Evolutionary conservation across 2,797 vertebrate species (phyloP).

Genomic region (Sylvilagus floridanus): DNA sequence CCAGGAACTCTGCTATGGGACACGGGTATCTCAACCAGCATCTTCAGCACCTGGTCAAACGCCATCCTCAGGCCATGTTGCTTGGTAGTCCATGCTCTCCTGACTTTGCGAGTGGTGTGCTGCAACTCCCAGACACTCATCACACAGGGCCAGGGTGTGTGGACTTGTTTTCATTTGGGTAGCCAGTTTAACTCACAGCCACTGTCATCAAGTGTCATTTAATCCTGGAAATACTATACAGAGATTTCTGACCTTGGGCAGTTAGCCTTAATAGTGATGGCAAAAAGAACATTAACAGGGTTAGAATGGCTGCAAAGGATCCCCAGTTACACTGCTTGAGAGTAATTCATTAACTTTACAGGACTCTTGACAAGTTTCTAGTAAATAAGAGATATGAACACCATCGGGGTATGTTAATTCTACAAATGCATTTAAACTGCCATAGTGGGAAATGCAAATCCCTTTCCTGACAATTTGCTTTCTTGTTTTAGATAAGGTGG

Average conservation of each 20-base stretch:
- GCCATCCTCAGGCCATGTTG: background rate
- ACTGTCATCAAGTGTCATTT: background rate
- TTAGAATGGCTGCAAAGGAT: background rate
- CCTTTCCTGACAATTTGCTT: background rate
- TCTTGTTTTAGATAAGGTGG: background rate
- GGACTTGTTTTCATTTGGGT: background rate
- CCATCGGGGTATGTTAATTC: background rate
- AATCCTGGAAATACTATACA: background rate
- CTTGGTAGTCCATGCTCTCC: background rate
- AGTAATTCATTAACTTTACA: background rate
- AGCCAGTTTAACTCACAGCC: background rate
- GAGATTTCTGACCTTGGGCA: background rate
- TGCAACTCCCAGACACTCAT: background rate
- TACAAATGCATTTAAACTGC: background rate
- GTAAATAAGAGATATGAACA: background rate
- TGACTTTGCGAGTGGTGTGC: background rate
- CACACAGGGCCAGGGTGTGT: background rate
- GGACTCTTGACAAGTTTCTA: background rate
- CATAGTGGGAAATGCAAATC: conserved; percentile 6
- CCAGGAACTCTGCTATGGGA: too few relatives aligned
- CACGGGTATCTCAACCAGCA: too few relatives aligned
- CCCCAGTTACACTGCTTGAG: background rate
- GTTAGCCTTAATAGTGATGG: background rate
- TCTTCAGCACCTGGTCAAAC: too few relatives aligned
- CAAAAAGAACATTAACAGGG: background rate